Conservation (phyloP, 2,113 vertebrate genomes). For the Ginglymostoma cirratum region DNA sequence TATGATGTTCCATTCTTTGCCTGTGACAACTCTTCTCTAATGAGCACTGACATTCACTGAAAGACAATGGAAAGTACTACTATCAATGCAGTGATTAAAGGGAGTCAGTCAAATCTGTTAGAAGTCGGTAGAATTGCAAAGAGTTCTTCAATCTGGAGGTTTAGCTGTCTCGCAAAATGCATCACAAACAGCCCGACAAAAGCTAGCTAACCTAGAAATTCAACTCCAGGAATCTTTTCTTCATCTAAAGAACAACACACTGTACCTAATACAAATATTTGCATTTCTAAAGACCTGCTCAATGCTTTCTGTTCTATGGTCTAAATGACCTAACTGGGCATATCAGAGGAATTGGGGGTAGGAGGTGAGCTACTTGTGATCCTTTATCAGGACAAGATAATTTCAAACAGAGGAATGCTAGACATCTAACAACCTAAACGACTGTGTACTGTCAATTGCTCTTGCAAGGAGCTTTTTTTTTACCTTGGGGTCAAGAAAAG, state of each 20-base stretch:
- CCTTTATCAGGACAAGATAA: not conserved
- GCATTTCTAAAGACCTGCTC: conserved; percentile 8
- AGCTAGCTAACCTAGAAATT: not conserved
- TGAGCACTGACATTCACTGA: not conserved
- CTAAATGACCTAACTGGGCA: conserved; percentile 19
- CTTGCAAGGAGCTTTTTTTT: not conserved
- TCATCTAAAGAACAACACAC: not conserved
- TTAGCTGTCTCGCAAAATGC: not conserved
- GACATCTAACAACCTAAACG: not conserved
- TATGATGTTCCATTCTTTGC: conserved; percentile 1
- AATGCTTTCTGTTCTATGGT: not conserved
- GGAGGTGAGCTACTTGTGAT: not conserved
- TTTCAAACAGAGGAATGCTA: conserved; percentile 27
- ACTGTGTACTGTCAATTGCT: conserved; percentile 9
- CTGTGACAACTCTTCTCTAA: not conserved
- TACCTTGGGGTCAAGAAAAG: not conserved
- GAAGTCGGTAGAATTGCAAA: not conserved
- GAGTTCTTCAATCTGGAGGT: not conserved
- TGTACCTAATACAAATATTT: conserved; percentile 23
- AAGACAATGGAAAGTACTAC: not conserved
- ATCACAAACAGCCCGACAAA: not conserved
- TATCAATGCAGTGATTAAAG: not conserved
- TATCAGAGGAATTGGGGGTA: not conserved
- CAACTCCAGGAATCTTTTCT: not conserved
- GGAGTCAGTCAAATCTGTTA: not conserved